Conservation (phyloP, 2,113 vertebrate genomes). For the Barbus barbus region DNA sequence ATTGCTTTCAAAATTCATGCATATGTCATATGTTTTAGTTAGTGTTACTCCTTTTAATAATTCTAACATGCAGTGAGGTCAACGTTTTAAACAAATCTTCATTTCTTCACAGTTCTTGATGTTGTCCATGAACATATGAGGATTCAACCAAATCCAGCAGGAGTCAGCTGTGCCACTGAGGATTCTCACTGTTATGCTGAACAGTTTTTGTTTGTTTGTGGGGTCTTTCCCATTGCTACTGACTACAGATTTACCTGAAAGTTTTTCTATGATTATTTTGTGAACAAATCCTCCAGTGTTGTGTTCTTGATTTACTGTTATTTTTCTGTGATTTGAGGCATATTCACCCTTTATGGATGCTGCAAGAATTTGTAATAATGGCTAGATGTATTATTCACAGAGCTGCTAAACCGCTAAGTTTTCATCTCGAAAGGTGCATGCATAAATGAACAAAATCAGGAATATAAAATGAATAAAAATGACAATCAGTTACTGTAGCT, state of each 20-base stretch:
- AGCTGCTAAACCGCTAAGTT: background rate
- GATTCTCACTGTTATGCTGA: background rate
- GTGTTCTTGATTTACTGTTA: background rate
- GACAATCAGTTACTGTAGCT: background rate
- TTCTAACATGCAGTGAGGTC: background rate
- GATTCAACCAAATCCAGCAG: too few species aligned
- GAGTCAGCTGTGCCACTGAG: background rate
- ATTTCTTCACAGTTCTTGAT: conserved; percentile 71
- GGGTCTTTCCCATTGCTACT: background rate
- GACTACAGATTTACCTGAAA: background rate
- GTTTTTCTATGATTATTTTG: background rate
- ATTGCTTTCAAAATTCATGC: too few species aligned
- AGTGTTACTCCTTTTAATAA: background rate
- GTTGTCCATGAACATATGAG: conserved; percentile 77
- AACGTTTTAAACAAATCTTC: background rate
- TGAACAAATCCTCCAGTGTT: background rate
- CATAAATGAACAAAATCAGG: background rate
- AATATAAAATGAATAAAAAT: background rate
- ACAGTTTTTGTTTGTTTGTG: background rate
- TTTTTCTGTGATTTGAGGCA: background rate
- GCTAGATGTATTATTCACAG: background rate
- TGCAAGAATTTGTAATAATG: background rate
- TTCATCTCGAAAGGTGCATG: conserved; percentile 7
- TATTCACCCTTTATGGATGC: background rate
- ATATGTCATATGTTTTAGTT: background rate